Evolutionary conservation across 92 coral and sea anemone species (phyloP).

Genomic region (Epizoanthus rinbou): DNA sequence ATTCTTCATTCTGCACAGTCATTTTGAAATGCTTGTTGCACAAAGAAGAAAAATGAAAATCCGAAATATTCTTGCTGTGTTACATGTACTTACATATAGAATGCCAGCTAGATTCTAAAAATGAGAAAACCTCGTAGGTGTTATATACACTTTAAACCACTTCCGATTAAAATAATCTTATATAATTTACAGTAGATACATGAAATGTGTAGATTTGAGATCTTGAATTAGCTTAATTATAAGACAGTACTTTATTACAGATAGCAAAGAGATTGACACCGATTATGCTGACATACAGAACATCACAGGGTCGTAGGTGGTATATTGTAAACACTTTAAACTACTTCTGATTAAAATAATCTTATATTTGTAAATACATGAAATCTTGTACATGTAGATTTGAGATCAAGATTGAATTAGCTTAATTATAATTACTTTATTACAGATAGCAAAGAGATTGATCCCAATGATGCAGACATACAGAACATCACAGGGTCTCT

Average conservation of each 20-base stretch:
- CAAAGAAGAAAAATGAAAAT: too few species aligned
- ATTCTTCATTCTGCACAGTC: too few species aligned
- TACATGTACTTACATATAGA: too few species aligned
- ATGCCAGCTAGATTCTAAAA: too few species aligned
- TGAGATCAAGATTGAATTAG: not conserved
- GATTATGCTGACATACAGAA: slow-evolving; percentile 79
- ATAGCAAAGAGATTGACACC: slow-evolving; percentile 95
- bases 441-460: slow-evolving; percentile 98
- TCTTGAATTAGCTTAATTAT: not conserved
- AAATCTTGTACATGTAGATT: not conserved
- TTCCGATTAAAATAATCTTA: not conserved
- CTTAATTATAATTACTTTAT: slow-evolving; percentile 10
- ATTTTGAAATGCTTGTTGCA: too few species aligned
- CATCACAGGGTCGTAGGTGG: slow-evolving; percentile 93
- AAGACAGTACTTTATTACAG: slow-evolving; percentile 62
- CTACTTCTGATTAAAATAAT: not conserved
- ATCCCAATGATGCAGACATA: slow-evolving; percentile 77
- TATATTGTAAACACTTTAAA: too few species aligned
- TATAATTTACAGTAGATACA: not conserved
- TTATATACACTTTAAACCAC: too few species aligned
- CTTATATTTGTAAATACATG: not conserved
- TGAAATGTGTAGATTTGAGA: not conserved
- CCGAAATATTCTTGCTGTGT: too few species aligned
- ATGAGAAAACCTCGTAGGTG: too few species aligned
- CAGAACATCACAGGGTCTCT: slow-evolving; percentile 89